phyloP scores from a whole-genome alignment of 2,888 invertebrate species.

The Microplitis deprimator region DNA sequence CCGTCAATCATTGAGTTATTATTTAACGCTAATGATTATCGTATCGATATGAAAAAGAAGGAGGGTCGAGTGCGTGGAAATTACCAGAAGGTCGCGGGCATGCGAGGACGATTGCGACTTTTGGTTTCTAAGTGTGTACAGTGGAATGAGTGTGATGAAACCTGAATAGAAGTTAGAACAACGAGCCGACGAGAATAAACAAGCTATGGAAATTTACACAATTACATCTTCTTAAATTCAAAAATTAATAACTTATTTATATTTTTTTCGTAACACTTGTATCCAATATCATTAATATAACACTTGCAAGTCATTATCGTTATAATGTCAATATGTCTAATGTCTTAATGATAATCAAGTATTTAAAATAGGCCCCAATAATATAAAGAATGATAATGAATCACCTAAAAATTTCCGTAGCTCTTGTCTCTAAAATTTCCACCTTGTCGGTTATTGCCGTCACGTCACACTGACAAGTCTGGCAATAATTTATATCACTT shows the following conservation, averaged over 20 bases:
- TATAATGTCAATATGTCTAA: constrained; percentile 44
- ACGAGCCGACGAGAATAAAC: constrained; percentile 3
- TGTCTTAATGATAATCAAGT: constrained; percentile 13
- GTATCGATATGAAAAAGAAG: constrained; percentile 26
- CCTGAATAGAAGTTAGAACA: constrained; percentile 3
- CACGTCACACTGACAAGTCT: too few species aligned
- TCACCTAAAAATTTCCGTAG: constrained; percentile 61
- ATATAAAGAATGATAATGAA: constrained; percentile 50
- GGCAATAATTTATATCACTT: neutral
- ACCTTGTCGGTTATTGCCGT: neutral
- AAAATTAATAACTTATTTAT: neutral
- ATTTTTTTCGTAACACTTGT: too few species aligned
- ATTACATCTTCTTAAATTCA: neutral
- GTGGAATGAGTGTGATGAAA: neutral
- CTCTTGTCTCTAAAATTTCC: constrained; percentile 5
- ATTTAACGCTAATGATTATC: constrained; percentile 30
- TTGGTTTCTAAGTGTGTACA: constrained; percentile 13
- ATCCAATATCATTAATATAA: neutral
- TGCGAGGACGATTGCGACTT: constrained; percentile 38
- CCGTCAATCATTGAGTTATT: constrained; percentile 14
- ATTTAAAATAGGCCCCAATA: constrained; percentile 23
- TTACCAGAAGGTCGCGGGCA: constrained; percentile 48
- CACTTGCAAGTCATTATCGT: neutral
- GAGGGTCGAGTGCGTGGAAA: constrained; percentile 46
- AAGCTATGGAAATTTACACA: neutral